These are phyloP conservation scores for Chrysomallon squamiferum DNA, from an alignment of 1,140 invertebrate species.

Conservation along the genomic window DNA sequence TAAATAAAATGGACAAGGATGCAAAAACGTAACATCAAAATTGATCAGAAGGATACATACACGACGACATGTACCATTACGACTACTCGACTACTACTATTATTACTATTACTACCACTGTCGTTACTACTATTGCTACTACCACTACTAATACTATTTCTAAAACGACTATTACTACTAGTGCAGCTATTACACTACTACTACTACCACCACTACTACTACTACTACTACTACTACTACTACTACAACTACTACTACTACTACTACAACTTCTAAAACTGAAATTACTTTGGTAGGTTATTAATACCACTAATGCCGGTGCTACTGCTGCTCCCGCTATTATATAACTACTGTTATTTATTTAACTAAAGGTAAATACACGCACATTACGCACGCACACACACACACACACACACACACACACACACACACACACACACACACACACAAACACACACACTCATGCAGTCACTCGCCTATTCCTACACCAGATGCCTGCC, in stretches of 20 bases:
- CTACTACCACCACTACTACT: conserved; percentile 3
- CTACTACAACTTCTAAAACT: not conserved
- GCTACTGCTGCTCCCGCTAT: not conserved
- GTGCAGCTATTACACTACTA: not conserved
- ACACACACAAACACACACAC: not conserved
- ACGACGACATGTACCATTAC: no score
- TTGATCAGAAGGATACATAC: no score
- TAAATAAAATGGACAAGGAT: no score
- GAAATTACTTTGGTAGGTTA: no score
- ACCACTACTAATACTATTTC: not conserved
- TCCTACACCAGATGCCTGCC: no score
- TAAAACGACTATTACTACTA: not conserved
- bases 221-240: conserved; percentile 4
- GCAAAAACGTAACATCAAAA: no score
- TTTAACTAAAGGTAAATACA: not conserved
- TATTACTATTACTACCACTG: not conserved
- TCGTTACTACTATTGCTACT: not conserved
- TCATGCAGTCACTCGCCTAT: conserved; percentile 8
- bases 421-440: not conserved
- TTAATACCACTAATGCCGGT: not conserved
- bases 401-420: not conserved
- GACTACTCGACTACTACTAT: no score
- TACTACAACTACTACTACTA: not conserved
- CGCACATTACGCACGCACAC: conserved; percentile 2
- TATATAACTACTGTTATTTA: not conserved